phyloP scores from a whole-genome alignment of 1,140 invertebrate genomes.

The Stegodyphus mimosarum region DNA sequence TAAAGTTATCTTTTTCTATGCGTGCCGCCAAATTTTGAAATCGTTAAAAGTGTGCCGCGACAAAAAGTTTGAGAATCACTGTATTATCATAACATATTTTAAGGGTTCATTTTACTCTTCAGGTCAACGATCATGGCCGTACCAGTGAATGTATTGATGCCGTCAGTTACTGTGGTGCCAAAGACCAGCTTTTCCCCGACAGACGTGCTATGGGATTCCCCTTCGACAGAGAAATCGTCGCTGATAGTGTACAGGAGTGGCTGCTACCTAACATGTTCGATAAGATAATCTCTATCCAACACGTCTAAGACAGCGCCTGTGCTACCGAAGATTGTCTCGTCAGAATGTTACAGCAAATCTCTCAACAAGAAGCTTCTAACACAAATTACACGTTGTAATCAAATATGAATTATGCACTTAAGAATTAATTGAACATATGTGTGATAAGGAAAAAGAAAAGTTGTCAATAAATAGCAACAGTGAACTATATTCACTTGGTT shows the following conservation, averaged over 20 bases:
- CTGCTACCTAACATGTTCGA: conserved; percentile 37
- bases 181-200: conserved; percentile 53
- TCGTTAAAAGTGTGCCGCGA: too few species aligned
- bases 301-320: not conserved
- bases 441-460: too few species aligned
- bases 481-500: too few species aligned
- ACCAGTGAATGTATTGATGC: conserved; percentile 47
- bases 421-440: too few species aligned
- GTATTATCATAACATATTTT: too few species aligned
- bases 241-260: conserved; percentile 30
- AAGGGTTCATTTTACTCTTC: not conserved
- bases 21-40: too few species aligned
- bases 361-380: too few species aligned
- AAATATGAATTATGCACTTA: too few species aligned
- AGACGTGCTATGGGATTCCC: conserved; percentile 58
- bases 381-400: too few species aligned
- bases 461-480: too few species aligned
- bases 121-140: conserved; percentile 50
- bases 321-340: not conserved
- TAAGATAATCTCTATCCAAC: conserved; percentile 18
- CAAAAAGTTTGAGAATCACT: too few species aligned
- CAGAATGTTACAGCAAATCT: not conserved
- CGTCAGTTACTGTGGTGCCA: conserved; percentile 55
- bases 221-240: conserved; percentile 50
- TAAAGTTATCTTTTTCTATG: too few species aligned